Evolutionary conservation across 1,140 invertebrate genomes (phyloP).

Genomic region (Zaprionus inermis): DNA sequence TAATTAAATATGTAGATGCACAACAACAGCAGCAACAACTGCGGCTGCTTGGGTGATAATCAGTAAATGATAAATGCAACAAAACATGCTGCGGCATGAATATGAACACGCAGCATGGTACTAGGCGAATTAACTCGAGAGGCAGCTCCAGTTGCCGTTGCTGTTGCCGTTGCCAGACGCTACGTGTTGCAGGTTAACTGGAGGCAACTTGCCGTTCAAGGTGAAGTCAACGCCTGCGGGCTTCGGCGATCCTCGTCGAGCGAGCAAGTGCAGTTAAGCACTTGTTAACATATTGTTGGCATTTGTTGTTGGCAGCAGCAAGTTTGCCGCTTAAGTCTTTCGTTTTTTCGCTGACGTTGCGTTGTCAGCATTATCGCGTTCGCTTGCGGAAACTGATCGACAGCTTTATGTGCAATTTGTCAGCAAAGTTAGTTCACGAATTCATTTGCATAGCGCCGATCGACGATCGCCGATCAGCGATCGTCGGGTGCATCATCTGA

Average conservation of each 20-base stretch:
- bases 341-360: slow-evolving; percentile 73
- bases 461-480: no score
- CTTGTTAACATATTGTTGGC: slow-evolving; percentile 83
- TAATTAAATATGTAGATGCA: slow-evolving; percentile 77
- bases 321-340: slow-evolving; percentile 77
- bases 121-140: slow-evolving; percentile 74
- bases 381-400: slow-evolving; percentile 73
- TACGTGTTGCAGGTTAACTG: slow-evolving; percentile 33
- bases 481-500: slow-evolving; percentile 47
- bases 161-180: background rate
- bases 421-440: slow-evolving; percentile 76
- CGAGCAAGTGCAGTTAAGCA: slow-evolving; percentile 72
- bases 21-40: slow-evolving; percentile 14
- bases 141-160: background rate
- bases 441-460: slow-evolving; percentile 73
- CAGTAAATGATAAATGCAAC: slow-evolving; percentile 81
- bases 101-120: slow-evolving; percentile 62
- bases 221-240: slow-evolving; percentile 72
- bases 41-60: slow-evolving; percentile 63
- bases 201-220: slow-evolving; percentile 55
- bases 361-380: slow-evolving; percentile 77
- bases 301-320: slow-evolving; percentile 51
- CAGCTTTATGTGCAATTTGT: slow-evolving; percentile 83
- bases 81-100: slow-evolving; percentile 56
- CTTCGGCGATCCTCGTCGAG: background rate